These are phyloP conservation scores for Rhizomys pruinosus DNA, from an alignment of 2,113 vertebrate species.

Conservation along the genomic window DNA sequence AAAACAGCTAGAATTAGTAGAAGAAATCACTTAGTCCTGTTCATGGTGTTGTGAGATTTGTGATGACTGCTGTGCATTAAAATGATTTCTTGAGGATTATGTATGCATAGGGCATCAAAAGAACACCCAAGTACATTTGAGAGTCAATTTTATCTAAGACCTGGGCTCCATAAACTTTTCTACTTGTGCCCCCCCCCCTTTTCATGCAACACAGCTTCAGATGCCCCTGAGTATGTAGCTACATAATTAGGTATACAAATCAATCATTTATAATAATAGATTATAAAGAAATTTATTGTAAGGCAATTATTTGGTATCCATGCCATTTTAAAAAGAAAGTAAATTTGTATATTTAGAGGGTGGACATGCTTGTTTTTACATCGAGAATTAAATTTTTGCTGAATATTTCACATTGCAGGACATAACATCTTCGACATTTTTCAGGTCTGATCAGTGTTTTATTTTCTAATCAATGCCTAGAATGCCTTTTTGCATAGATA, in stretches of 20 bases:
- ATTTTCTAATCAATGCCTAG: background rate
- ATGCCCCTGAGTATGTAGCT: background rate
- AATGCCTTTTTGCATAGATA: background rate
- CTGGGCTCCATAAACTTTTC: background rate
- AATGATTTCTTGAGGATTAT: slow-evolving; percentile 25
- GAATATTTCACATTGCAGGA: background rate
- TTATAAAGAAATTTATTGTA: background rate
- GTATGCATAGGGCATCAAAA: background rate
- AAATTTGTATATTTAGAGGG: background rate
- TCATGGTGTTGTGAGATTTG: background rate
- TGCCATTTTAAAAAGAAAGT: background rate
- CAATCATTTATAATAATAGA: background rate
- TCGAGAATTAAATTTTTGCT: background rate
- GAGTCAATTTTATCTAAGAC: background rate
- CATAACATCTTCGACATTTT: background rate
- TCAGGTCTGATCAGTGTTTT: background rate
- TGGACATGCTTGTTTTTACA: background rate
- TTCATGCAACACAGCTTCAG: background rate
- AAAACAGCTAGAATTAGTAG: slow-evolving; percentile 51
- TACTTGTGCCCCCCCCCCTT: background rate
- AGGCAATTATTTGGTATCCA: background rate
- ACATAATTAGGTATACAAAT: background rate
- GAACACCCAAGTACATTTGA: background rate
- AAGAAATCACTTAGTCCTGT: slow-evolving; percentile 35
- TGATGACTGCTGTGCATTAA: slow-evolving; percentile 19